Evolutionary conservation across 2,797 vertebrate genomes (phyloP).

Genomic region (Takifugu ocellatus): DNA sequence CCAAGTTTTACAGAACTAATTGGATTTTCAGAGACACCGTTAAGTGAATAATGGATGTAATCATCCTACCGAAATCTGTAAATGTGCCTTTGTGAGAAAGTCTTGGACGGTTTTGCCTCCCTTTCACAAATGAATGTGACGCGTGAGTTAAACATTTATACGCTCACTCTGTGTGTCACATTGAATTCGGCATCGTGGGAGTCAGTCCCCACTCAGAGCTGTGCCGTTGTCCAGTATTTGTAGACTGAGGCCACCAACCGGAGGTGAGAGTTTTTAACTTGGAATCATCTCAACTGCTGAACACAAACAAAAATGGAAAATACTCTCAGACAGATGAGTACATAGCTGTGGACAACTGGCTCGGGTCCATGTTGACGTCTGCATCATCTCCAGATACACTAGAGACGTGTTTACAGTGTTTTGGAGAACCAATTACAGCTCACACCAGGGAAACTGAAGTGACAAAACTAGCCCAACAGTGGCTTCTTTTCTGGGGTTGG

Average conservation of each 20-base stretch:
- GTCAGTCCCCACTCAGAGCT: conserved; percentile 7
- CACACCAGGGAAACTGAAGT: no score
- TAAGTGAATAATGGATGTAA: neutral
- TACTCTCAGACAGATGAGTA: no score
- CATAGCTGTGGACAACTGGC: no score
- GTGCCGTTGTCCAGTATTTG: conserved; percentile 15
- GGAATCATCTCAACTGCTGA: no score
- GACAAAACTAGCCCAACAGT: no score
- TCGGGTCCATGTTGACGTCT: no score
- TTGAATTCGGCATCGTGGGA: conserved; percentile 5
- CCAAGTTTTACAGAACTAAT: conserved; percentile 1
- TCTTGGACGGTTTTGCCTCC: conserved; percentile 7
- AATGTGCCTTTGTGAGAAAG: neutral
- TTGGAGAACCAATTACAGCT: no score
- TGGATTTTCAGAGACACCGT: conserved; percentile 2
- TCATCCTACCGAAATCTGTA: conserved; percentile 5
- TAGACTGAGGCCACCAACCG: conserved; percentile 7
- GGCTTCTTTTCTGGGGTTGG: no score
- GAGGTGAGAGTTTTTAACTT: no score
- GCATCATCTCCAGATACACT: no score
- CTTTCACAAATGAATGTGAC: conserved; percentile 6
- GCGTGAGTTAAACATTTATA: conserved; percentile 15
- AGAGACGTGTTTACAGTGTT: no score
- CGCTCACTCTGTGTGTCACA: conserved; percentile 1
- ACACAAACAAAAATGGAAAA: no score